Conservation (phyloP, 2,888 invertebrate genomes). For the Agapostemon virescens region DNA sequence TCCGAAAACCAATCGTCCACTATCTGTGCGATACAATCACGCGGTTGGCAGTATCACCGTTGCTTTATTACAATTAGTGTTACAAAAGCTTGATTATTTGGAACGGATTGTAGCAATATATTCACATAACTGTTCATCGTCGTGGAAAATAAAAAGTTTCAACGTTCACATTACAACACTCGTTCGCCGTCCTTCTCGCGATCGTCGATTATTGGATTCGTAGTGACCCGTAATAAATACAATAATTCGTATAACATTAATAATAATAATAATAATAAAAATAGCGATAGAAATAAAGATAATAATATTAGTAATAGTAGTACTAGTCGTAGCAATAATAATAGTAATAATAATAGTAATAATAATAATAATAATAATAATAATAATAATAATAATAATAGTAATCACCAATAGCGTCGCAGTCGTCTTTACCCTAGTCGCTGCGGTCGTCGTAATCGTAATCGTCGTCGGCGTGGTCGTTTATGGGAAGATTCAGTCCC, state of each 20-base stretch:
- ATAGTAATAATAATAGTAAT: conserved; percentile 22
- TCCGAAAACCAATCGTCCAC: neutral
- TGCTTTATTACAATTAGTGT: conserved; percentile 78
- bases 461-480: neutral
- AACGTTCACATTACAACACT: conserved; percentile 77
- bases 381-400: conserved; percentile 30
- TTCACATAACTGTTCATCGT: conserved; percentile 76
- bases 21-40: conserved; percentile 70
- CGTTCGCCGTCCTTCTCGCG: conserved; percentile 56
- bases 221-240: conserved; percentile 64
- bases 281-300: neutral
- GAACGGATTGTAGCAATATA: conserved; percentile 80
- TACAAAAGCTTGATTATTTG: conserved; percentile 80
- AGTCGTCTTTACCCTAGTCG: conserved; percentile 30
- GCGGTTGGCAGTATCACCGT: conserved; percentile 76
- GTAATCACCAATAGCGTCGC: conserved; percentile 31
- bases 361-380: conserved; percentile 21
- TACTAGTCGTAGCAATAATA: conserved; percentile 25
- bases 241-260: conserved; percentile 52
- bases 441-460: conserved; percentile 11
- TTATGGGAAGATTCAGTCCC: conserved; percentile 10
- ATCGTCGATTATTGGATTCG: conserved; percentile 47
- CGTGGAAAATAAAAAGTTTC: conserved; percentile 79
- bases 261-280: conserved; percentile 17
- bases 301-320: conserved; percentile 21